phyloP scores from a whole-genome alignment of 2,113 vertebrate genomes.

The Oreochromis aureus region DNA sequence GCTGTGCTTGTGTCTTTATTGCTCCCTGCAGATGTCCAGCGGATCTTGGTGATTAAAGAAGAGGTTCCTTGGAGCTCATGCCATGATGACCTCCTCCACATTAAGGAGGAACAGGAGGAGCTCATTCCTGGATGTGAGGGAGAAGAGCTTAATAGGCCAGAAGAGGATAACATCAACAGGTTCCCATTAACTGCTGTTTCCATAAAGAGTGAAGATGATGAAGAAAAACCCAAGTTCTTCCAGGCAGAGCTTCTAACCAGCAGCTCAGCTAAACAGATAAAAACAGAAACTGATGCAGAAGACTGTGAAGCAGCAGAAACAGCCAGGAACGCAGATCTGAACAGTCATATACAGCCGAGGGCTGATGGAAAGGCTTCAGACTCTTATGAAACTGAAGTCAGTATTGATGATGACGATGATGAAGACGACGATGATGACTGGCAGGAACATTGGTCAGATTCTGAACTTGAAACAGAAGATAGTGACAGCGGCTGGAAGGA shows the following conservation, averaged over 20 bases:
- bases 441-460: neutral
- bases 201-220: neutral
- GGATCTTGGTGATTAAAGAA: neutral
- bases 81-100: neutral
- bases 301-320: neutral
- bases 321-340: neutral
- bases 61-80: neutral
- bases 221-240: neutral
- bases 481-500: neutral
- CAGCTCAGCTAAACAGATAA: neutral
- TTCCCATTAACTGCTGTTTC: neutral
- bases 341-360: neutral
- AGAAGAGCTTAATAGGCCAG: neutral
- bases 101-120: neutral
- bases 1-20: neutral
- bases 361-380: neutral
- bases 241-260: neutral
- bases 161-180: neutral
- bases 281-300: neutral
- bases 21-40: neutral
- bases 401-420: neutral
- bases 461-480: neutral
- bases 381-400: neutral
- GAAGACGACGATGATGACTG: neutral
- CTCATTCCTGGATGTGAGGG: accelerated